Conservation (phyloP, 2,888 invertebrate genomes). For the Ptycholaimellus sp. region DNA sequence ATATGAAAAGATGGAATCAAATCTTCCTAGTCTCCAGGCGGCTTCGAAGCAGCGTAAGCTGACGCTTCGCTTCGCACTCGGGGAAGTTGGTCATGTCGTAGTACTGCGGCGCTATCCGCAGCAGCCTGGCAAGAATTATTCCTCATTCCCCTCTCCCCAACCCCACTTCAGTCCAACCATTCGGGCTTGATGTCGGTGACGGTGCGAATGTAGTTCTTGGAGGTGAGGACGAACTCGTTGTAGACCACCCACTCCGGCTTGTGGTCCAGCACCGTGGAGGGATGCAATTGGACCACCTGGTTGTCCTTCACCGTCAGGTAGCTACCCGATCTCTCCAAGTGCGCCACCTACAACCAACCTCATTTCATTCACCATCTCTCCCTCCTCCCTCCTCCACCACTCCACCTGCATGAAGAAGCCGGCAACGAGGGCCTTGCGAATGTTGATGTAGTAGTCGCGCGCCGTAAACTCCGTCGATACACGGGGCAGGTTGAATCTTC, state of each 20-base stretch:
- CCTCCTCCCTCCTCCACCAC: not conserved
- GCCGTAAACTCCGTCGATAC: constrained; percentile 90
- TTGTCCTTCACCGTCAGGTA: constrained; percentile 97
- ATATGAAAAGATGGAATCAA: too few species aligned
- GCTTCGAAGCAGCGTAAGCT: constrained; percentile 60
- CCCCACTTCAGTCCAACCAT: constrained; percentile 42
- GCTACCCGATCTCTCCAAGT: constrained; percentile 85
- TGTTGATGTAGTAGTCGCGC: constrained; percentile 90
- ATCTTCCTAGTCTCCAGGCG: too few species aligned
- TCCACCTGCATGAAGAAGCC: constrained; percentile 97
- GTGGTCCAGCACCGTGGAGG: constrained; percentile 92
- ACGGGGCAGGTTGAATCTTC: constrained; percentile 13
- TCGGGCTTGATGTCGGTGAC: constrained; percentile 85
- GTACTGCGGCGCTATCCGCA: constrained; percentile 86
- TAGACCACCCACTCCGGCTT: constrained; percentile 99
- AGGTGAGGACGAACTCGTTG: constrained; percentile 96
- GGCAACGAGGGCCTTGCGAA: constrained; percentile 84
- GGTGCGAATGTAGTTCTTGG: constrained; percentile 95
- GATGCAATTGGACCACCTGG: constrained; percentile 93
- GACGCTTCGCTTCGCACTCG: constrained; percentile 78
- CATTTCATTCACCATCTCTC: not conserved
- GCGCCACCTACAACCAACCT: constrained; percentile 44
- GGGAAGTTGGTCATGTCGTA: constrained; percentile 96
- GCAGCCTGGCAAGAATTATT: constrained; percentile 40
- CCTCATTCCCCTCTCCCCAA: too few species aligned